Percentiles rank a stretch among this genome's conserved stretches.
phyloP scores from a whole-genome alignment of 2,113 vertebrate species.

The Rostratula benghalensis region DNA sequence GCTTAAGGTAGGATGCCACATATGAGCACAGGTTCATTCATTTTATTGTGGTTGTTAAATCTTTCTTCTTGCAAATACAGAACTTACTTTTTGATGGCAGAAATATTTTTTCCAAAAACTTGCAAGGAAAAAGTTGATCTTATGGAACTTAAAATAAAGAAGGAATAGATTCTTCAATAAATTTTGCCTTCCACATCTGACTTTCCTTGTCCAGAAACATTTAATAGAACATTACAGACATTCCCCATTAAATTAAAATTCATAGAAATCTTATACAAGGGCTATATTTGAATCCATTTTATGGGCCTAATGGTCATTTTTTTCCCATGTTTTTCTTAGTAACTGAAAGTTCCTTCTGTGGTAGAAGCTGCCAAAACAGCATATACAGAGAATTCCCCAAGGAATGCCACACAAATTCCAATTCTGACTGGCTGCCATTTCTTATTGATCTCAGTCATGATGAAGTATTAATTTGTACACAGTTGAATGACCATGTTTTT shows the following conservation, averaged over 20 bases:
- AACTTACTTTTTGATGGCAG: neutral
- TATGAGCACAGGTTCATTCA: neutral
- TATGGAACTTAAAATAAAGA: conserved; percentile 42
- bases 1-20: neutral
- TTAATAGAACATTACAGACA: conserved; percentile 56
- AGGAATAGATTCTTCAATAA: neutral
- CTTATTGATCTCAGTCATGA: conserved; percentile 53
- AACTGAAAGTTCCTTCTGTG: conserved; percentile 47
- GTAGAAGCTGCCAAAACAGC: conserved; percentile 51
- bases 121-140: conserved; percentile 17
- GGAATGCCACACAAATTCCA: conserved; percentile 23
- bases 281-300: conserved; percentile 56
- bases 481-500: neutral
- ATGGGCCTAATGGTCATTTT: conserved; percentile 35
- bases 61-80: neutral
- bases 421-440: conserved; percentile 50
- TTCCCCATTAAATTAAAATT: conserved; percentile 49
- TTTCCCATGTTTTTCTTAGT: conserved; percentile 55
- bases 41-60: neutral
- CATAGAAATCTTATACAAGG: conserved; percentile 40
- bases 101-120: conserved; percentile 32
- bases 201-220: conserved; percentile 22
- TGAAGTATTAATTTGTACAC: conserved; percentile 63
- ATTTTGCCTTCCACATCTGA: conserved; percentile 32
- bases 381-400: conserved; percentile 25